Base-by-base conservation (phyloP, 2,113 vertebrate species). In the Rhadina sibilatrix region DNA sequence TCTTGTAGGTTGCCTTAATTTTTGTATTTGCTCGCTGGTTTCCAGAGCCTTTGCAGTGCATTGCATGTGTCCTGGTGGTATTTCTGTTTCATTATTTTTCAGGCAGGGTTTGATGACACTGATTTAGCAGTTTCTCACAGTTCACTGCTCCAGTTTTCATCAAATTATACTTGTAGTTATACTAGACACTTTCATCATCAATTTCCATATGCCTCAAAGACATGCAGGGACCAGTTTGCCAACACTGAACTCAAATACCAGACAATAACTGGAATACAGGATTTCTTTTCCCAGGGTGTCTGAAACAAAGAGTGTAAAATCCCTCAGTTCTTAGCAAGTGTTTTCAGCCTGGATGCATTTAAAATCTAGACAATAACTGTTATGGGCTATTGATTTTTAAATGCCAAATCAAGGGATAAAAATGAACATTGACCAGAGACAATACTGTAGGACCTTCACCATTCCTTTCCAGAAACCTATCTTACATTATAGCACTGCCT, bases 181-280 rank as follows among this genome's bases (percentile, higher is more conserved):
- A 95, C 91, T 83, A 96, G 97, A 95, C 97, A 97, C 83, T 98
- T 97, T 96, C 95, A 96, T 96, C 96, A 90, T 97, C 97, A 94
- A 97, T 98, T 98, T 98, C 97, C 97, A 96, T 97, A 96, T 97
- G 97, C 95, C 96, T 97, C 96, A 94, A 96, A 98, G 97, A 98
- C 96, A 91, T 35, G 87, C 84, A 94, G 86, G 75, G 69, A 70
- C 91, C 74, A 44, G 91, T 97, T 96, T 97, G 96, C 97, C 97
- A 98, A 86, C 71, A 76, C 83, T 35, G 78, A 84, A 87, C 91
- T 96, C 91, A 78, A 93, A 96, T 76, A 82, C 84, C 83, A 96
- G 94, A 93, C 89, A 95, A 75, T 94, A 93, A 94, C 83, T 91
- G 84, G 42, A 93, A 82, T 52, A 87, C 35, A 69, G 42, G 21